Conservation (phyloP, 2,113 vertebrate species). For the Phoenicopterus ruber region DNA sequence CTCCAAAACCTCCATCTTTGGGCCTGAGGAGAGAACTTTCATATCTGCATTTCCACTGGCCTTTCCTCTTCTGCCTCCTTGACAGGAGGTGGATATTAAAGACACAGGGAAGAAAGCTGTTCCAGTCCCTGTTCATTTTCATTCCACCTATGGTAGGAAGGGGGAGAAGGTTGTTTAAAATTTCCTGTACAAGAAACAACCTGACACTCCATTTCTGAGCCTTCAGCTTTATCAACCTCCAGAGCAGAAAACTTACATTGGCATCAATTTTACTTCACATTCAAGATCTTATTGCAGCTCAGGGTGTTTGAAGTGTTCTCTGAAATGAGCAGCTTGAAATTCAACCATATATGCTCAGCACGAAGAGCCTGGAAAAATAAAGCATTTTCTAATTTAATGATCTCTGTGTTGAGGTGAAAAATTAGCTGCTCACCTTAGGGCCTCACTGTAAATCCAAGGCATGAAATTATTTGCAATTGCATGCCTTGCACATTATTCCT, state of each 20-base stretch:
- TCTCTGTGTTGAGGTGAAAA: constrained; percentile 22
- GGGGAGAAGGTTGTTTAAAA: not conserved
- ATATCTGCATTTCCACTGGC: not conserved
- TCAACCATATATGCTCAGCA: not conserved
- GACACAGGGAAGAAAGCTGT: not conserved
- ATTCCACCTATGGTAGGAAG: not conserved
- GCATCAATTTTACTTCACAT: not conserved
- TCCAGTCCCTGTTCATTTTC: not conserved
- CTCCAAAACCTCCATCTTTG: not conserved
- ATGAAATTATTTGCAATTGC: constrained; percentile 34
- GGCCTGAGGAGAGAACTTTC: not conserved
- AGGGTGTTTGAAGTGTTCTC: not conserved
- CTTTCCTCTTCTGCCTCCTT: not conserved
- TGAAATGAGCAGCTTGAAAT: constrained; percentile 19
- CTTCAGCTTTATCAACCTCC: not conserved
- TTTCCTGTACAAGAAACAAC: not conserved
- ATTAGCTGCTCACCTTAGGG: constrained; percentile 18
- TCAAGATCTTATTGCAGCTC: not conserved
- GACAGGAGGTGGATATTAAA: not conserved
- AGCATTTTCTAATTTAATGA: constrained; percentile 22
- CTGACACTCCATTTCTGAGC: not conserved
- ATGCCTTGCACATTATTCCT: not conserved
- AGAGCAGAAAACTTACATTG: not conserved
- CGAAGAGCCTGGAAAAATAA: not conserved
- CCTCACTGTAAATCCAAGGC: constrained; percentile 8